A percentile compares a stretch with the other conserved stretches of the same genome.
phyloP scores from a whole-genome alignment of 2,888 invertebrate species.

The Xanthorhoe spadicearia region DNA sequence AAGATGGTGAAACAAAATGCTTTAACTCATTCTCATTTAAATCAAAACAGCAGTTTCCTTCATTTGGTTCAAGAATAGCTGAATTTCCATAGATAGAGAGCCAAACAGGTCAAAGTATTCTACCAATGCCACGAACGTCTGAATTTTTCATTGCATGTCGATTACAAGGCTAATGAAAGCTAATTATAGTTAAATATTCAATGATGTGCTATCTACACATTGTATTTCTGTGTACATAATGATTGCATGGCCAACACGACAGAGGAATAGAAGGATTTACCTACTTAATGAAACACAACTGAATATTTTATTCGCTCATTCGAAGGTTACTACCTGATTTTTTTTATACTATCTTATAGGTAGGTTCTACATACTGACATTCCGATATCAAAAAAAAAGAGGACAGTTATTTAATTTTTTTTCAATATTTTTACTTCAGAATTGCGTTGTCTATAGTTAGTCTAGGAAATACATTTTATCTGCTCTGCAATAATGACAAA shows the following conservation, averaged over 20 bases:
- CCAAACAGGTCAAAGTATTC: neutral
- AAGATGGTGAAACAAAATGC: neutral
- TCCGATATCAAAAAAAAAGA: too few species aligned
- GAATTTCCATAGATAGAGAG: neutral
- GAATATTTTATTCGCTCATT: too few species aligned
- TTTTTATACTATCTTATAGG: too few species aligned
- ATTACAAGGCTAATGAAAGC: neutral
- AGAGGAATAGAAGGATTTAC: neutral
- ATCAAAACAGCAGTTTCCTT: neutral
- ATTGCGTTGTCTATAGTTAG: too few species aligned
- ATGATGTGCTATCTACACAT: neutral
- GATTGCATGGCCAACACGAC: neutral
- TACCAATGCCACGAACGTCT: neutral
- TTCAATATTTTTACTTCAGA: too few species aligned
- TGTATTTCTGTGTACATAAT: neutral
- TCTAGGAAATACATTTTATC: too few species aligned
- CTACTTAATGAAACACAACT: neutral
- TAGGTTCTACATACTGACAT: too few species aligned
- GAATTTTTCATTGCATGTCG: slow-evolving; percentile 1
- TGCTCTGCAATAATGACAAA: too few species aligned
- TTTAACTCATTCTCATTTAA: neutral
- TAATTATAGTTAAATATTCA: slow-evolving; percentile 1
- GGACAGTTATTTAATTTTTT: too few species aligned
- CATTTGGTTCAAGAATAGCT: neutral
- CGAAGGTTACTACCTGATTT: too few species aligned